phyloP scores from a whole-genome alignment of 37 sponge, comb jelly and placozoan genomes.

The Trichoplax adhaerens region DNA sequence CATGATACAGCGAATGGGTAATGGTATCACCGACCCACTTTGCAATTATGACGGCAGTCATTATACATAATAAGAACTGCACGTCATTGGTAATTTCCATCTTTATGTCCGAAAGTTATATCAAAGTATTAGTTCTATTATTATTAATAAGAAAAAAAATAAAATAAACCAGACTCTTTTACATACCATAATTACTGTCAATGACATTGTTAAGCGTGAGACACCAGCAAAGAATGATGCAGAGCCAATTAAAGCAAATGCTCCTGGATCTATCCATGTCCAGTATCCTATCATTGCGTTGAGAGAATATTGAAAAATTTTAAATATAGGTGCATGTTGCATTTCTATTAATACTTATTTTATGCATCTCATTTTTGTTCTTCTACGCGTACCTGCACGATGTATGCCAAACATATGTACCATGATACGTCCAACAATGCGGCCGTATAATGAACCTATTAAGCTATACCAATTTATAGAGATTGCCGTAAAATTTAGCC shows the following conservation, averaged over 20 bases:
- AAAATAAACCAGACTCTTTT: not conserved
- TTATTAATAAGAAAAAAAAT: not conserved
- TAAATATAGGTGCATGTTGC: not conserved
- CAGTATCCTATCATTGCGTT: constrained; percentile 1
- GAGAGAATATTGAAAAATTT: not conserved
- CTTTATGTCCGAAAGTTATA: constrained; percentile 7
- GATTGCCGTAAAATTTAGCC: not conserved
- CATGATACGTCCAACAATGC: constrained; percentile 15
- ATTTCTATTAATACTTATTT: not conserved
- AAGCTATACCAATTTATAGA: constrained; percentile 11
- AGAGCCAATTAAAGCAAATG: constrained; percentile 31
- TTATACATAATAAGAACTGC: constrained; percentile 27
- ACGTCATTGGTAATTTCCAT: constrained; percentile 33
- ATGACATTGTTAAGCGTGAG: constrained; percentile 27
- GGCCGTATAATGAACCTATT: constrained; percentile 26
- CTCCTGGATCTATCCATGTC: constrained; percentile 35
- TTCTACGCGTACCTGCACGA: not conserved
- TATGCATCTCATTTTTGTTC: too few relatives aligned
- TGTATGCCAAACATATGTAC: constrained; percentile 12
- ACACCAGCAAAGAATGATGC: constrained; percentile 33
- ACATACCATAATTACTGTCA: constrained; percentile 28
- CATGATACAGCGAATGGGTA: constrained; percentile 31
- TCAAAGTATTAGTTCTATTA: constrained; percentile 1
- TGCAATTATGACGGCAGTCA: constrained; percentile 26
- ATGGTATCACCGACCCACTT: constrained; percentile 31